These are phyloP conservation scores for Hypolimnas misippus DNA, from an alignment of 2,888 invertebrate genomes.

Conservation along the genomic window DNA sequence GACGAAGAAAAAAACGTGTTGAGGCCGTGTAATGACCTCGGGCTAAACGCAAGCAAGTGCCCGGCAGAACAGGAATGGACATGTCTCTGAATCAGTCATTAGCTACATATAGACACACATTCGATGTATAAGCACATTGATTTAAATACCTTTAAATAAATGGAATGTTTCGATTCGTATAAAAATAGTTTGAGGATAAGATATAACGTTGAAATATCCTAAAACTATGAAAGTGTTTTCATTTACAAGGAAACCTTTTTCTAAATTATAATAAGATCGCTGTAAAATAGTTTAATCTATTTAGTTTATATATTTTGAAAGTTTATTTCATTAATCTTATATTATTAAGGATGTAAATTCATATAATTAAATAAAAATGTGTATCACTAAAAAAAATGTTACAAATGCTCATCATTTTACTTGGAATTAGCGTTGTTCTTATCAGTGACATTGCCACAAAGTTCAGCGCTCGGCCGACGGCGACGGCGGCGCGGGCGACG, in stretches of 20 bases:
- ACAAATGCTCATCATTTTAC: constrained; percentile 45
- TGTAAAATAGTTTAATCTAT: too few relatives aligned
- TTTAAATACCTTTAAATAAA: background rate
- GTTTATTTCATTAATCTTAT: too few relatives aligned
- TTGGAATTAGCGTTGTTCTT: constrained; percentile 59
- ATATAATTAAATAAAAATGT: background rate
- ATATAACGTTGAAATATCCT: too few relatives aligned
- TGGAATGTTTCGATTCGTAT: background rate
- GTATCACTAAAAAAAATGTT: background rate
- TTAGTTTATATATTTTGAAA: too few relatives aligned
- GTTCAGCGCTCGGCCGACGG: constrained; percentile 63
- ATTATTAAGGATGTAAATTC: background rate
- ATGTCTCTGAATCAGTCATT: constrained; percentile 38
- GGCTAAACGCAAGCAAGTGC: constrained; percentile 31
- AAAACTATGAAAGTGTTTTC: too few relatives aligned
- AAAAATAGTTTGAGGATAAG: too few relatives aligned
- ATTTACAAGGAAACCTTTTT: too few relatives aligned
- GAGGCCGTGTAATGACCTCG: constrained; percentile 40
- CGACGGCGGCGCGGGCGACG: constrained; percentile 44
- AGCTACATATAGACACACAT: constrained; percentile 16
- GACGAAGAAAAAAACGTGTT: constrained; percentile 32
- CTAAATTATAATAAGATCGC: too few relatives aligned
- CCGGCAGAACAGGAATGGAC: constrained; percentile 40
- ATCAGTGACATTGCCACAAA: constrained; percentile 73
- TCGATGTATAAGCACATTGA: background rate